phyloP scores from a whole-genome alignment of 2,888 invertebrate species.

The Limnephilus rhombicus region DNA sequence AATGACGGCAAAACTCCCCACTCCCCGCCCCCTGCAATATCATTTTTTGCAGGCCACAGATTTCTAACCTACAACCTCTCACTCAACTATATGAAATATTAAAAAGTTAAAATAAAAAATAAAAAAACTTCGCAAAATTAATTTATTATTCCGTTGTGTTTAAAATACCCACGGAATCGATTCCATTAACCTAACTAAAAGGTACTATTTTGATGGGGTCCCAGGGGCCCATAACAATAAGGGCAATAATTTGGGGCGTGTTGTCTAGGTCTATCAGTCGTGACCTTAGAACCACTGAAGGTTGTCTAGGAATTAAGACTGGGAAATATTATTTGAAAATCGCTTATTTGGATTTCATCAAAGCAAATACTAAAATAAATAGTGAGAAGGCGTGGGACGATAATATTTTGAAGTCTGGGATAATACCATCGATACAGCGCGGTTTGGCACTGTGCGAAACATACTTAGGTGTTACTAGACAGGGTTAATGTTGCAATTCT shows the following conservation, averaged over 20 bases:
- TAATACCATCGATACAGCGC: too few species aligned
- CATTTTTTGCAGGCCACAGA: too few species aligned
- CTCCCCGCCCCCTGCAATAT: too few species aligned
- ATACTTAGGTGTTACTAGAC: too few species aligned
- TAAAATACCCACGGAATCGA: not conserved
- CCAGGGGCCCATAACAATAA: not conserved
- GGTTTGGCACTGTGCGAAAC: too few species aligned
- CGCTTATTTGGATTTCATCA: not conserved
- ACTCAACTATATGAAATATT: too few species aligned
- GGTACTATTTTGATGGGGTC: not conserved
- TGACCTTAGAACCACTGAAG: not conserved
- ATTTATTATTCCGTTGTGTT: too few species aligned
- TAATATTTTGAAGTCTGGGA: not conserved
- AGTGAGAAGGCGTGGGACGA: not conserved
- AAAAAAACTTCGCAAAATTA: too few species aligned
- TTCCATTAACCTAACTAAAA: not conserved
- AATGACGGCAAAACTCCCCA: too few species aligned
- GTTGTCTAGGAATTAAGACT: not conserved
- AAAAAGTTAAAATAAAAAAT: too few species aligned
- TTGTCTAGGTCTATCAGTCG: not conserved
- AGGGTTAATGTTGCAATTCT: too few species aligned
- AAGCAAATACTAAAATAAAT: not conserved
- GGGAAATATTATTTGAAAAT: not conserved
- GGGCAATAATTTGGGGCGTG: not conserved
- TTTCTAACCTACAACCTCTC: too few species aligned